These are phyloP conservation scores for Lethrus apterus DNA, from an alignment of 1,140 invertebrate species.

Conservation along the genomic window DNA sequence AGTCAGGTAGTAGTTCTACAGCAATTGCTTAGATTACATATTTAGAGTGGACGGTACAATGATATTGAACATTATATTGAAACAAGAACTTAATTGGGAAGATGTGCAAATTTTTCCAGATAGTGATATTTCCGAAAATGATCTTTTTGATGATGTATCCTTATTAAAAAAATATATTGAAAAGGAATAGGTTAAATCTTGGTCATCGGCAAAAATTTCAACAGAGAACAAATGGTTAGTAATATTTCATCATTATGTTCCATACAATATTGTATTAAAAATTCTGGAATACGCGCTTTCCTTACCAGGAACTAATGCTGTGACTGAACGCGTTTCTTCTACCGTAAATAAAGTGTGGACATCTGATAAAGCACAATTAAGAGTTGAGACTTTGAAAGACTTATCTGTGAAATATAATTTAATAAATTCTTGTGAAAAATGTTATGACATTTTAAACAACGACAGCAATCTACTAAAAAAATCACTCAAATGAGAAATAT, in stretches of 20 bases:
- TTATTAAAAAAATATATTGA: slow-evolving; percentile 14
- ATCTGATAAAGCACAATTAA: too few species aligned
- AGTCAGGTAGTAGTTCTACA: not conserved
- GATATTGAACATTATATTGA: not conserved
- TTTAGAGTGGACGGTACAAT: not conserved
- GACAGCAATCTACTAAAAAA: too few species aligned
- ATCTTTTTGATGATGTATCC: slow-evolving; percentile 12
- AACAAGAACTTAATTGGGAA: not conserved
- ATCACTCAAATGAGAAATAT: too few species aligned
- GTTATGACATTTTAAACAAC: too few species aligned
- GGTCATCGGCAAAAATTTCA: slow-evolving; percentile 9
- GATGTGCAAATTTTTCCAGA: not conserved
- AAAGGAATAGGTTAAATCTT: slow-evolving; percentile 17
- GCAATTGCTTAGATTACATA: not conserved
- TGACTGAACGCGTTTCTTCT: too few species aligned
- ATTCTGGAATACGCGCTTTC: slow-evolving; percentile 7
- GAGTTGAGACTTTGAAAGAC: too few species aligned
- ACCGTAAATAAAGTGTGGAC: too few species aligned
- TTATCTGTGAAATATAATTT: too few species aligned
- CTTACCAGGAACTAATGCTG: too few species aligned
- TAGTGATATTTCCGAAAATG: slow-evolving; percentile 17
- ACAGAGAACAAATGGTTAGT: too few species aligned
- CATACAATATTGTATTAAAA: slow-evolving; percentile 8
- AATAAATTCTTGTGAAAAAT: too few species aligned
- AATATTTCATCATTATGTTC: too few species aligned